Base-by-base conservation (phyloP, 2,797 vertebrate genomes). In the Lepilemur ruficaudatus region DNA sequence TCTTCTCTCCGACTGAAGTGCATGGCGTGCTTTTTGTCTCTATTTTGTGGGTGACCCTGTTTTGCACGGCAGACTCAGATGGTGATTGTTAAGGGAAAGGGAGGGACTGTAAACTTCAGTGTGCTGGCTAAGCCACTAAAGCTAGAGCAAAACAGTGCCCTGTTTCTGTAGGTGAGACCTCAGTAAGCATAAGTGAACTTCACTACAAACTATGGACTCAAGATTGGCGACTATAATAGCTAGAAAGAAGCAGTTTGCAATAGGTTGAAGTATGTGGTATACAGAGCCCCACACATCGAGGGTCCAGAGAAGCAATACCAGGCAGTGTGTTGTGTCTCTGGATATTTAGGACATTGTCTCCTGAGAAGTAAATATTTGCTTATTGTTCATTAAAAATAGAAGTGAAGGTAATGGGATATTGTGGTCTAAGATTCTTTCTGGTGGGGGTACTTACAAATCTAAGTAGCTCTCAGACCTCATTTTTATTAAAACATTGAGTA, bases 201-300 rank as follows among this genome's bases (percentile, higher is more conserved):
- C 28, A 4, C 5, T 9, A 1, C 69, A 67, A 23, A 22, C 35
- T 6, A 0, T 8, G 11, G 25, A 38, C 11, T 2, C n/a, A 9
- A 23, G 6, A 7, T 2, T 12, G 4, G 35, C 41, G 50, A 81
- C 20, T 30, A 2, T 87, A 20, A 25, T 10, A 46, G 12, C 48
- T 46, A 28, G 52, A 73, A 46, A 28, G 30, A 38, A 7, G 25
- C 15, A 7, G 5, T 22, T 48, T 30, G 1, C 1, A 0, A 14
- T 3, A 13, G 28, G 1, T 38, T 38, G 43, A 69, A 46, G 59
- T 32, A 22, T 1, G 14, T 38, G 46, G 17, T 25, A 1, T 12
- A 1, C 17, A 15, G 7, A 83, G 35, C 23, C 13, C 32, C 14
- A 4, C 12, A 4, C 28, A 2, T 1, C 2, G 17, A 72, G 9